Conservation (phyloP, 2,797 vertebrate species). For the Phataginus tetradactyla region DNA sequence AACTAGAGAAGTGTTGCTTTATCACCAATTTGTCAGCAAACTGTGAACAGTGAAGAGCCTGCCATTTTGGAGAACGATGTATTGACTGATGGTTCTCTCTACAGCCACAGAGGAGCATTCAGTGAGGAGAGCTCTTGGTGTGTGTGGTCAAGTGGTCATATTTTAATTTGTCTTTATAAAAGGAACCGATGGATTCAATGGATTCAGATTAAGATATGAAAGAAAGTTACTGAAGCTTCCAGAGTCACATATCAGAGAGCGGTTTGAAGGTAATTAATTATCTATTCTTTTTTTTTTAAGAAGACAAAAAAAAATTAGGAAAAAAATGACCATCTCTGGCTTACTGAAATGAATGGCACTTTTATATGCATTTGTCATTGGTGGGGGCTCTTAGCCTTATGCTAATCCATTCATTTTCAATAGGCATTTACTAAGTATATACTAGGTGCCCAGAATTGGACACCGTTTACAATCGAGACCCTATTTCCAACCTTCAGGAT, state of each 20-base stretch:
- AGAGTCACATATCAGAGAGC: not conserved
- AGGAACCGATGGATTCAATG: not conserved
- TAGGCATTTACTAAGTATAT: not conserved
- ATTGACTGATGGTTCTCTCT: not conserved
- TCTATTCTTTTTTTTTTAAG: not conserved
- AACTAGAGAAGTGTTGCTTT: not conserved
- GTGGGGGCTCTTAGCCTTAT: not conserved
- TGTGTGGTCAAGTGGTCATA: not conserved
- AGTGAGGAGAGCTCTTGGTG: not conserved
- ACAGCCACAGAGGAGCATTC: no score
- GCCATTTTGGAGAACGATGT: not conserved
- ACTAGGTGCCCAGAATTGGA: not conserved
- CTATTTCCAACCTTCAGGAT: not conserved
- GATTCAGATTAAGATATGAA: not conserved
- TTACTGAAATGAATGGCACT: not conserved
- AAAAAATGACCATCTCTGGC: not conserved
- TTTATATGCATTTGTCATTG: not conserved
- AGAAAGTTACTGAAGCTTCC: not conserved
- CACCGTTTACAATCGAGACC: not conserved
- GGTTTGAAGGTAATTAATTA: not conserved
- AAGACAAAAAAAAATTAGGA: not conserved
- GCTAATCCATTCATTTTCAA: not conserved
- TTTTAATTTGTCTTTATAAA: conserved; percentile 41
- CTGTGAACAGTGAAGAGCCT: not conserved
- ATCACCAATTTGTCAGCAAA: not conserved